Evolutionary conservation across 2,797 vertebrate species (phyloP).

Genomic region (Pachyuromys duprasi): DNA sequence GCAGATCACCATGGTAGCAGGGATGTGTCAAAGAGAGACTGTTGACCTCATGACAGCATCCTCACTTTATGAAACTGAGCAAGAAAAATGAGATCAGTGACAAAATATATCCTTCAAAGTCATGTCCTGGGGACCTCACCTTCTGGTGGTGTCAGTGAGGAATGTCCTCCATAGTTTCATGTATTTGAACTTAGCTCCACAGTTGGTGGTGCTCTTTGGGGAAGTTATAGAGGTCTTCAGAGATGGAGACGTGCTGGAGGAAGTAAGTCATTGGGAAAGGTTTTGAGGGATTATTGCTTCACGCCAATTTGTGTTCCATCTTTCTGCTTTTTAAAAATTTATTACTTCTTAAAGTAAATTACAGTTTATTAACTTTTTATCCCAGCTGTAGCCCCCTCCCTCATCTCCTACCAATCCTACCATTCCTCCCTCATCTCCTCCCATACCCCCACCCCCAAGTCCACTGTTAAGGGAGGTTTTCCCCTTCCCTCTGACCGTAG

Average conservation of each 20-base stretch:
- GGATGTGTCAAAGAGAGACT: neutral
- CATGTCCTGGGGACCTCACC: neutral
- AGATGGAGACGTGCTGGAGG: neutral
- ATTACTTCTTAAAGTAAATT: no score
- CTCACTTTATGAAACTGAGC: neutral
- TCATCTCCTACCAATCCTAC: no score
- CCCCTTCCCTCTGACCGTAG: no score
- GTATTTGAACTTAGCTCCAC: neutral
- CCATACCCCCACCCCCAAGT: no score
- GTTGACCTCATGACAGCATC: neutral
- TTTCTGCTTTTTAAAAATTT: neutral
- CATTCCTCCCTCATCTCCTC: no score
- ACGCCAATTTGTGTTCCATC: neutral
- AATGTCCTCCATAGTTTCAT: neutral
- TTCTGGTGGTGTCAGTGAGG: neutral
- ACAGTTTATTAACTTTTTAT: no score
- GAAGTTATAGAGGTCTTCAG: no score
- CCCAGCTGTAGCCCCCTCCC: no score
- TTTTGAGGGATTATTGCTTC: neutral
- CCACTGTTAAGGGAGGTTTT: no score
- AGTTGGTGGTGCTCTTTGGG: neutral
- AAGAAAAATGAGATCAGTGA: neutral
- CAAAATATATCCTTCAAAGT: neutral
- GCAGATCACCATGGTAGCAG: neutral
- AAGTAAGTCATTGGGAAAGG: neutral